These are phyloP conservation scores for Ciconia nigra DNA, from an alignment of 2,797 vertebrate genomes.

Conservation along the genomic window DNA sequence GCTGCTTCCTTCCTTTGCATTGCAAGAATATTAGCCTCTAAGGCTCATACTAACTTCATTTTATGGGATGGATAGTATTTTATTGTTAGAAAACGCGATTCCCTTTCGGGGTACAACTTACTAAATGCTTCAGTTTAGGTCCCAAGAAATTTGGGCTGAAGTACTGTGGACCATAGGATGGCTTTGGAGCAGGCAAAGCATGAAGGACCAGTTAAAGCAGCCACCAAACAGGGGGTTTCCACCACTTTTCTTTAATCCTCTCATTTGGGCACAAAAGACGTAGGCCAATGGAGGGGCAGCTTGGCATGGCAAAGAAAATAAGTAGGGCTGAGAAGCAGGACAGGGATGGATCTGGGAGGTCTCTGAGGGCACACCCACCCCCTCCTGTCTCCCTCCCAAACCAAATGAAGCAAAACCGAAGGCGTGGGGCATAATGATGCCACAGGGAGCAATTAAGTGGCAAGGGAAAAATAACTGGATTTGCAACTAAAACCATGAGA, in stretches of 20 bases:
- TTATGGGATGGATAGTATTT: not conserved
- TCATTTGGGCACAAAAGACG: not conserved
- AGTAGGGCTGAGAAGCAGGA: not conserved
- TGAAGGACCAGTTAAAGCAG: not conserved
- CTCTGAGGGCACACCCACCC: not conserved
- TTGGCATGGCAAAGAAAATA: not conserved
- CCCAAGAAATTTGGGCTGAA: not conserved
- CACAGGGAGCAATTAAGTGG: not conserved
- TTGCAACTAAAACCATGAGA: not conserved
- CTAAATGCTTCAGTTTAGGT: not conserved
- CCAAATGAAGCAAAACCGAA: not conserved
- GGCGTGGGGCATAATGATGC: rapidly evolving
- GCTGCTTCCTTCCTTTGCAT: not conserved
- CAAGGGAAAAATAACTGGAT: not conserved
- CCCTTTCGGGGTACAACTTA: not conserved
- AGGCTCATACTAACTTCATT: not conserved
- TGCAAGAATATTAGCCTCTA: not conserved
- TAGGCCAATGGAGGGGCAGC: not conserved
- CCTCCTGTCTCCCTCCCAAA: not conserved
- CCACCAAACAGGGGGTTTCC: not conserved
- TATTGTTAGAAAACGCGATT: not conserved
- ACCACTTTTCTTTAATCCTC: not conserved
- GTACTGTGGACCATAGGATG: not conserved
- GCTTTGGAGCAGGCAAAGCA: not conserved
- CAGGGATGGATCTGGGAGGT: not conserved